These are phyloP conservation scores for Arizona elegans DNA, from an alignment of 2,113 vertebrate genomes.

Conservation along the genomic window DNA sequence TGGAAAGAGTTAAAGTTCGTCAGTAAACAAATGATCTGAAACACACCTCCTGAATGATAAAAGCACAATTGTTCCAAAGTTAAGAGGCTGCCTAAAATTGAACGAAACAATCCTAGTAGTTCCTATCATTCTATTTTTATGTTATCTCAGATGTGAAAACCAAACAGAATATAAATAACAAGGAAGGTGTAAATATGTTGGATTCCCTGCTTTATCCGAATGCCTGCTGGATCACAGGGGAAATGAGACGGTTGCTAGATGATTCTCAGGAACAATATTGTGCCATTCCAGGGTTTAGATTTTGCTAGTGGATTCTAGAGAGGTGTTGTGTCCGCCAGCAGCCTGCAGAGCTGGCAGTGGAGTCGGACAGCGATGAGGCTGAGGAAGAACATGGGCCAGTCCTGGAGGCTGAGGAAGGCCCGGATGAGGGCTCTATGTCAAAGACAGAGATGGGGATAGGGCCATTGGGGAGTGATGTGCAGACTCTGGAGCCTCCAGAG, in stretches of 20 bases:
- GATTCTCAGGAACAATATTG: background rate
- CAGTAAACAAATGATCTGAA: no score
- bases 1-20: constrained; percentile 30
- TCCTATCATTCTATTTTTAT: background rate
- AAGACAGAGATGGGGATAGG: no score
- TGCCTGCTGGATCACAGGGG: no score
- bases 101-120: background rate
- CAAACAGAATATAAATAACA: background rate
- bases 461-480: no score
- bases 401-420: no score
- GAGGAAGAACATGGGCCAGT: no score
- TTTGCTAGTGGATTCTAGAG: background rate
- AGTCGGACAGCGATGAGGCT: no score
- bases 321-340: no score
- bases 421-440: no score
- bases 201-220: background rate
- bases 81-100: background rate
- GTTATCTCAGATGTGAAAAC: background rate
- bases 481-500: no score
- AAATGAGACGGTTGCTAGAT: background rate
- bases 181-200: background rate
- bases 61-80: background rate
- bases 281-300: background rate
- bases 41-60: background rate
- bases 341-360: no score